Evolutionary conservation across 2,888 invertebrate species (phyloP), one percentile per base, ranked within the genome.

Genomic region (Amblyteles armatorius): DNA sequence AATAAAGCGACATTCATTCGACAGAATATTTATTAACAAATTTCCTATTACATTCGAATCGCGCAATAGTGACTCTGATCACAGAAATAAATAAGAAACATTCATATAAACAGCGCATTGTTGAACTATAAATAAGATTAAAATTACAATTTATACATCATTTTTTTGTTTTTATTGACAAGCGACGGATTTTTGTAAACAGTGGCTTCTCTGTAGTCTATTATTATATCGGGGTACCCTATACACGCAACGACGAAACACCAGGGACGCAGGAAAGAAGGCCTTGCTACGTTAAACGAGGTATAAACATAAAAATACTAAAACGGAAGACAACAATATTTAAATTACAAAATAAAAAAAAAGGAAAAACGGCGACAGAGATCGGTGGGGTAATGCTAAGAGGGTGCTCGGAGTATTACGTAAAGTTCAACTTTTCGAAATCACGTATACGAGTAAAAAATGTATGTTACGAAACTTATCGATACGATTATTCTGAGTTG

Each of bases 81-180:
- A 86, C 85, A 87, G 85, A 87, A 87, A 87, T 85, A 87, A 87
- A 87, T 87, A 82, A 86, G 71, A 85, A 86, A 82, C 84, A 84
- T 86, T 82, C 78, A 86, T 82, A 85, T 83, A 85, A 85, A 87
- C 78, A 85, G 83, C 82, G 82, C 79, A 85, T 78, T 60, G 69
- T 76, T 72, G 29, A 71, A 76, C 83, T 82, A 82, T 79, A 76
- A 83, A 82, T 81, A 81, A 85, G 71, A 85, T 71, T 81, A 72
- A 84, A 86, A 83, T 86, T 83, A 84, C 86, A 83, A 84, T 84
- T 86, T 84, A 83, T 78, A 84, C 80, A 82, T 82, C n/a, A 65
- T 84, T 65, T 77, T 67, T 44, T 57, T 40, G 19, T 33, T 52
- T 72, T 69, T 60, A 26, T 63, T 60, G 72, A 76, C 60, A 82